Percentiles rank a stretch among this genome's conserved stretches.
phyloP scores from a whole-genome alignment of 53 echinoderm and acorn worm genomes.

The Holothuria scabra region DNA sequence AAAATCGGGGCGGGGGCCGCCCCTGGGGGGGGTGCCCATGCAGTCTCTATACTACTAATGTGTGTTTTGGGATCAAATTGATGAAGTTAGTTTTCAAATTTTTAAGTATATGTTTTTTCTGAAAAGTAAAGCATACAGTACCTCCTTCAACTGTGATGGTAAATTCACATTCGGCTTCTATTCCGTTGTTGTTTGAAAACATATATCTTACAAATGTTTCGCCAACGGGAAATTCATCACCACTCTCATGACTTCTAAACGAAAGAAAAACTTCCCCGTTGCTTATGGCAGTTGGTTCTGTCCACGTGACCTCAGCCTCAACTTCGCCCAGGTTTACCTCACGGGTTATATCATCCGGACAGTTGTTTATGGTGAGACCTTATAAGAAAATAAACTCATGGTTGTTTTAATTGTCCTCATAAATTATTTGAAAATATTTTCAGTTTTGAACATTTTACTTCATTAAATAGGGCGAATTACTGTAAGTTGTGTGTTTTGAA shows the following conservation, averaged over 20 bases:
- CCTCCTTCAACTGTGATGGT: constrained; percentile 42
- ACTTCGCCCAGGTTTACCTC: constrained; percentile 37
- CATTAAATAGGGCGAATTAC: too few species aligned
- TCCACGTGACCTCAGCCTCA: constrained; percentile 52
- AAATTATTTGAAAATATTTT: too few species aligned
- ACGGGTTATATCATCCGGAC: constrained; percentile 46
- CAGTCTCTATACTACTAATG: too few species aligned
- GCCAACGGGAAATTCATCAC: constrained; percentile 52
- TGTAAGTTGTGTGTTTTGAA: too few species aligned
- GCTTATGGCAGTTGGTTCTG: constrained; percentile 58
- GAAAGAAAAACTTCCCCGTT: constrained; percentile 25
- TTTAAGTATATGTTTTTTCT: too few species aligned
- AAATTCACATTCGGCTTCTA: constrained; percentile 53
- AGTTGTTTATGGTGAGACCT: constrained; percentile 20
- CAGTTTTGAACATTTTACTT: too few species aligned
- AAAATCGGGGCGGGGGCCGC: too few species aligned
- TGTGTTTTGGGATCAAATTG: too few species aligned
- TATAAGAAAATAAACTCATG: too few species aligned
- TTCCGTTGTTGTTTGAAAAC: constrained; percentile 49
- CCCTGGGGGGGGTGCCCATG: too few species aligned
- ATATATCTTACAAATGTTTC: constrained; percentile 57
- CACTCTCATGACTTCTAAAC: constrained; percentile 49
- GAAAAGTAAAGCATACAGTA: neutral
- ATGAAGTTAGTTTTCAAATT: too few species aligned
- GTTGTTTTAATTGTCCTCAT: too few species aligned